A percentile compares a stretch with the other conserved stretches of the same genome.
Evolutionary conservation across 2,888 invertebrate genomes (phyloP).

Genomic region (Drosophila nr. perissopoda): DNA sequence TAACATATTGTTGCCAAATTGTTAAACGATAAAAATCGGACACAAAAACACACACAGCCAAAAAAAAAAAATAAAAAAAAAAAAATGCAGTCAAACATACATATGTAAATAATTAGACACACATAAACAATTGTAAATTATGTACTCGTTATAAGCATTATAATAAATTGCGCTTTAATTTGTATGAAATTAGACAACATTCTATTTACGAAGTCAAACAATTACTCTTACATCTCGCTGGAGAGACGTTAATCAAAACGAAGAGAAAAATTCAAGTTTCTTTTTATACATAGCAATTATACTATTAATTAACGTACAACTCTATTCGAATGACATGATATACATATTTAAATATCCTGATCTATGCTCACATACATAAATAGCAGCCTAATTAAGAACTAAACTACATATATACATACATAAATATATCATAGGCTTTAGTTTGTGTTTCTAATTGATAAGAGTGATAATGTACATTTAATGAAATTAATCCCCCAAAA

Average conservation of each 20-base stretch:
- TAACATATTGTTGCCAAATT: slow-evolving; percentile 57
- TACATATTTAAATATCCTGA: slow-evolving; percentile 34
- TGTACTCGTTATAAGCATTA: slow-evolving; percentile 64
- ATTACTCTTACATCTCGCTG: slow-evolving; percentile 1
- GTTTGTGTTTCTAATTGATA: slow-evolving; percentile 73
- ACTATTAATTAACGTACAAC: slow-evolving; percentile 25
- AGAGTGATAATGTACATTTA: slow-evolving; percentile 79
- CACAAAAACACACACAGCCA: not conserved
- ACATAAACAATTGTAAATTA: slow-evolving; percentile 67
- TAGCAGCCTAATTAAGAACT: slow-evolving; percentile 48
- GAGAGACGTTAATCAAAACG: slow-evolving; percentile 34
- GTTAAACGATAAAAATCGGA: slow-evolving; percentile 22
- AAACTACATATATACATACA: slow-evolving; percentile 39
- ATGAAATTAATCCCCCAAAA: slow-evolving; percentile 47
- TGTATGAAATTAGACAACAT: slow-evolving; percentile 34
- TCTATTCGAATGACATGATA: slow-evolving; percentile 20
- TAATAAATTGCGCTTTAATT: slow-evolving; percentile 51
- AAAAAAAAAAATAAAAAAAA: slow-evolving; percentile 5
- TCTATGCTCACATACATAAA: slow-evolving; percentile 45
- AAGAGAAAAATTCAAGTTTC: slow-evolving; percentile 4
- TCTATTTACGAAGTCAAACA: slow-evolving; percentile 9
- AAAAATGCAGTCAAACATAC: slow-evolving; percentile 25
- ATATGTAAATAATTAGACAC: slow-evolving; percentile 64
- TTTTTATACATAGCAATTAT: slow-evolving; percentile 27
- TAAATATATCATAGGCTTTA: slow-evolving; percentile 76